Evolutionary conservation across 1,140 invertebrate genomes (phyloP).

Genomic region (Heliothis subflexa): DNA sequence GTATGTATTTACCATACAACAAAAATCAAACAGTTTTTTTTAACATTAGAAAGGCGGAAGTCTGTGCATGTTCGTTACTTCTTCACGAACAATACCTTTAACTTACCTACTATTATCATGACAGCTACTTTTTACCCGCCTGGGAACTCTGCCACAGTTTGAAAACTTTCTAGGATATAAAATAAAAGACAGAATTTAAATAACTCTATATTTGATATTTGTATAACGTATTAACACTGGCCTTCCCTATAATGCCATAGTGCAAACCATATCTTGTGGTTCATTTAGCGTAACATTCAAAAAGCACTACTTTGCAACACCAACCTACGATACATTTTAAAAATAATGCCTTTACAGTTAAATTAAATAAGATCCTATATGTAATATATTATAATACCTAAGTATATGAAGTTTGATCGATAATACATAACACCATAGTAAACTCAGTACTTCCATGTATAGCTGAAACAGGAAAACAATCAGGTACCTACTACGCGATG

Average conservation of each 20-base stretch:
- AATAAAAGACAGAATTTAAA: constrained; percentile 30
- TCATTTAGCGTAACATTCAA: constrained; percentile 39
- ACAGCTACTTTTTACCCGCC: too few relatives aligned
- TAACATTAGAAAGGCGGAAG: too few relatives aligned
- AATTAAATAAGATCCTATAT: constrained; percentile 18
- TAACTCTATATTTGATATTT: constrained; percentile 58
- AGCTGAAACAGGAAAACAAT: constrained; percentile 37
- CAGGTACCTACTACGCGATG: constrained; percentile 38
- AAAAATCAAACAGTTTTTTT: too few relatives aligned
- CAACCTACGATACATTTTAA: constrained; percentile 11
- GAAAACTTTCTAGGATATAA: neutral
- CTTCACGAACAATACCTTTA: too few relatives aligned
- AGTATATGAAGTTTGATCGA: constrained; percentile 27
- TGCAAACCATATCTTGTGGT: constrained; percentile 46
- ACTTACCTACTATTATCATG: too few relatives aligned
- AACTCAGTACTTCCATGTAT: neutral
- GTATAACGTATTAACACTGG: constrained; percentile 57
- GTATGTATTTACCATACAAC: too few relatives aligned
- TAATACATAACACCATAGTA: constrained; percentile 35
- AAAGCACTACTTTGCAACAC: constrained; percentile 47
- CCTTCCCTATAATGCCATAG: constrained; percentile 46
- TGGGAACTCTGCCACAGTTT: too few relatives aligned
- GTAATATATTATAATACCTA: neutral
- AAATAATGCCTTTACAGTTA: constrained; percentile 10
- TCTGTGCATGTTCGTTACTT: too few relatives aligned